phyloP scores from a whole-genome alignment of 2,888 invertebrate genomes.

The Tiliacea citrago region DNA sequence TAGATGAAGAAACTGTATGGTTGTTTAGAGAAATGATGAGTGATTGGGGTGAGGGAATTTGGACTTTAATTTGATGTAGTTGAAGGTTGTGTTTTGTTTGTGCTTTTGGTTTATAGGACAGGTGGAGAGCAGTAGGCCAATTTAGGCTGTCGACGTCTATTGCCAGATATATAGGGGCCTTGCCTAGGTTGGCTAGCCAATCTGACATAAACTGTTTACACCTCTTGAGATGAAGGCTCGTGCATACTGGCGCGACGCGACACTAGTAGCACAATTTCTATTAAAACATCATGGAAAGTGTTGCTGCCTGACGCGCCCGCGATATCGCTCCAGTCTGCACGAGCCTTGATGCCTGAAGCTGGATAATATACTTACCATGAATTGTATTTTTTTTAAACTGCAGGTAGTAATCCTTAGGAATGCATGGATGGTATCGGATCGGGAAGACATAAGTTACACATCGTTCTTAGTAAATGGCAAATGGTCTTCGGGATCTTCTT shows the following conservation, averaged over 20 bases:
- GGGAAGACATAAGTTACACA: not conserved
- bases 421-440: not conserved
- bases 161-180: too few species aligned
- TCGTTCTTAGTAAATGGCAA: not conserved
- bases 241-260: too few species aligned
- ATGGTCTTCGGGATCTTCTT: not conserved
- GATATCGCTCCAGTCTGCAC: too few species aligned
- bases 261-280: too few species aligned
- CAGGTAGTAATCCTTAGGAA: too few species aligned
- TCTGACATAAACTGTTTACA: not conserved
- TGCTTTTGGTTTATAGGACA: not conserved
- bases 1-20: conserved; percentile 37
- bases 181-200: not conserved
- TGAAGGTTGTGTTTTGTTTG: conserved; percentile 56
- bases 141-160: not conserved
- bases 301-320: too few species aligned
- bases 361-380: too few species aligned
- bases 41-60: conserved; percentile 20
- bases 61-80: rapidly evolving
- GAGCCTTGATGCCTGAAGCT: too few species aligned
- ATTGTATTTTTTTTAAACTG: not conserved
- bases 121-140: conserved; percentile 29
- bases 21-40: conserved; percentile 43
- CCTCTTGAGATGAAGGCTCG: not conserved
- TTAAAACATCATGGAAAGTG: too few species aligned